Conservation (phyloP, 2,113 vertebrate species). For the Pseudonaja textilis region DNA sequence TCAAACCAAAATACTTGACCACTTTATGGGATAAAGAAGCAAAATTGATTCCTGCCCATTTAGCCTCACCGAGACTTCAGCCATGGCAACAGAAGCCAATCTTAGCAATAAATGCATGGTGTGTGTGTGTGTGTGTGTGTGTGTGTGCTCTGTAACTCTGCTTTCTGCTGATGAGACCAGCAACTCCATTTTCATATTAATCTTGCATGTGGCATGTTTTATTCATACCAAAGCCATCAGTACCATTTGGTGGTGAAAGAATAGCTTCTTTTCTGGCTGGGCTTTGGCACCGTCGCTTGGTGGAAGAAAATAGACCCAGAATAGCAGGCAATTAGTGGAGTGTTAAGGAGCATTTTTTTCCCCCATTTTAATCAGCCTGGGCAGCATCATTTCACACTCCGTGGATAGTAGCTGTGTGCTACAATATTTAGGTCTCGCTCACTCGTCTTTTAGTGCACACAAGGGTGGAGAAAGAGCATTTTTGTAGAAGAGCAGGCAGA, state of each 20-base stretch:
- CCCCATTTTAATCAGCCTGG: not conserved
- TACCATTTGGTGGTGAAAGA: not conserved
- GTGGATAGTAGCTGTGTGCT: not conserved
- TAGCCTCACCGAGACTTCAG: not conserved
- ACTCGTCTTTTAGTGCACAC: not conserved
- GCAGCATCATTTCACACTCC: not conserved
- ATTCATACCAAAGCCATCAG: not conserved
- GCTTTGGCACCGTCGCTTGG: not conserved
- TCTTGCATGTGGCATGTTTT: constrained; percentile 6
- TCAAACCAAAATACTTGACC: not conserved
- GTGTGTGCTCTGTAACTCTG: not conserved
- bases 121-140: too few relatives aligned
- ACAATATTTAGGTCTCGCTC: not conserved
- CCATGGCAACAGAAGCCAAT: not conserved
- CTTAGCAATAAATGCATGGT: not conserved
- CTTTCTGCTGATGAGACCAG: not conserved
- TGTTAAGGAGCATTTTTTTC: not conserved
- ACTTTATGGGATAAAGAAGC: not conserved
- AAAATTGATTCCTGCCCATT: too few relatives aligned
- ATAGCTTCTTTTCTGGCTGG: not conserved
- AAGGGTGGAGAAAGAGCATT: not conserved
- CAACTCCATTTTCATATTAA: not conserved
- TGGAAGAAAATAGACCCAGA: not conserved
- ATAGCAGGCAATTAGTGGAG: not conserved
- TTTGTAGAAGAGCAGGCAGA: not conserved